phyloP scores from a whole-genome alignment of 2,113 vertebrate species.

The Anarrhichthys ocellatus region DNA sequence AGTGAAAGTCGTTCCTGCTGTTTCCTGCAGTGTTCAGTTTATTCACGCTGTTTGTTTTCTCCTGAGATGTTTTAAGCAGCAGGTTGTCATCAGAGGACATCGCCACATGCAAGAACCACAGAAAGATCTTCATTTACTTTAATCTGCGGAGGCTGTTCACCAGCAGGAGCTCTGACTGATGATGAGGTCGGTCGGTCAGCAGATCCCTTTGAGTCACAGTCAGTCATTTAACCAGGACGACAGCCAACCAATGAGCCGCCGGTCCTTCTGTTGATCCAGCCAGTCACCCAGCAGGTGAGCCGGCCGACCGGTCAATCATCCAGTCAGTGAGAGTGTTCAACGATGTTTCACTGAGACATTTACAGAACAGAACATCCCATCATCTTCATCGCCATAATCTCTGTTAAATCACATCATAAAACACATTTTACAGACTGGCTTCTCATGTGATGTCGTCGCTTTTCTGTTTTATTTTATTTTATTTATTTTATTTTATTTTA shows the following conservation, averaged over 20 bases:
- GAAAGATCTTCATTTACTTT: slow-evolving; percentile 1
- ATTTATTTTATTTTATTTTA: no score
- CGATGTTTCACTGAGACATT: no score
- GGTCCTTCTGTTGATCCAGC: slow-evolving; percentile 55
- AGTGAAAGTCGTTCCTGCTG: background rate
- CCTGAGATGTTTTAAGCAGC: background rate
- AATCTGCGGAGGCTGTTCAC: background rate
- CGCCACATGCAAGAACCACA: no score
- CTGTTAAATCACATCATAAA: no score
- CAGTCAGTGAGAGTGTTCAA: background rate
- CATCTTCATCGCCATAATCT: no score
- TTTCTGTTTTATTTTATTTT: no score
- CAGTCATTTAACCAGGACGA: slow-evolving; percentile 33
- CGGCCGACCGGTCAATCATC: slow-evolving; percentile 28
- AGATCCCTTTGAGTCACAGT: slow-evolving; percentile 55
- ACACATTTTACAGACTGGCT: no score
- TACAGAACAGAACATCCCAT: no score
- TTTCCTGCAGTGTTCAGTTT: background rate
- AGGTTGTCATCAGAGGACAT: no score
- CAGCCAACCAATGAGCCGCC: slow-evolving; percentile 29
- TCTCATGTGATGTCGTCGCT: no score
- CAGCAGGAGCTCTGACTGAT: slow-evolving; percentile 31
- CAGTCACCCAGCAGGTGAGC: slow-evolving; percentile 52
- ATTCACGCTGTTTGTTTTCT: background rate
- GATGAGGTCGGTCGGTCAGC: slow-evolving; percentile 40